phyloP scores from a whole-genome alignment of 2,113 vertebrate species.

The Candoia aspera region DNA sequence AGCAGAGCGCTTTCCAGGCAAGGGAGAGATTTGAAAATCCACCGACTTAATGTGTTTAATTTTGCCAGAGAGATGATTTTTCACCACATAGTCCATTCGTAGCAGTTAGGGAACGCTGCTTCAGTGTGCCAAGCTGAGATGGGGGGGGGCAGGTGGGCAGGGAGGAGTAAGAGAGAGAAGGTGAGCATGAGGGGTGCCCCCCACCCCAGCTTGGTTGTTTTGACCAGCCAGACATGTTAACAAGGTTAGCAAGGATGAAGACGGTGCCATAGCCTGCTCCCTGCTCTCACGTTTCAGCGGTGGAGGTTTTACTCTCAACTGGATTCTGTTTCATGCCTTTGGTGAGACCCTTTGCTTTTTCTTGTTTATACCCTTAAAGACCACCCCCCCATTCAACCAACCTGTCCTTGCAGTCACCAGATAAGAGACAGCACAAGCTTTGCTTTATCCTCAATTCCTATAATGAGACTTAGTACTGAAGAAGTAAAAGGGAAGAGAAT shows the following conservation, averaged over 20 bases:
- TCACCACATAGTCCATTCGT: neutral
- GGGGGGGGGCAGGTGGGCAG: neutral
- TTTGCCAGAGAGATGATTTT: neutral
- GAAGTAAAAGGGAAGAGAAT: neutral
- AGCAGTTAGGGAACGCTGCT: rapidly evolving
- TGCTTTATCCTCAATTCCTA: neutral
- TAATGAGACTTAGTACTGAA: too few relatives aligned
- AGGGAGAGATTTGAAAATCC: neutral
- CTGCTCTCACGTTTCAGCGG: too few relatives aligned
- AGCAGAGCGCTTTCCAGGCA: neutral
- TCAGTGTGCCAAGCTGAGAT: neutral
- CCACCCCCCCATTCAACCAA: neutral
- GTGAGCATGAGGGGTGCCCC: too few relatives aligned
- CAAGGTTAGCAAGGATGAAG: neutral
- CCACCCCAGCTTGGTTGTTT: neutral
- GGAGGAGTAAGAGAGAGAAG: neutral
- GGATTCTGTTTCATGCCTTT: neutral
- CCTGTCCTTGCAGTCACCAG: too few relatives aligned
- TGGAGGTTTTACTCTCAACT: neutral
- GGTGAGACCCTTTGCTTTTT: neutral
- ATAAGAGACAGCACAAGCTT: neutral
- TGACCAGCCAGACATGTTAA: neutral
- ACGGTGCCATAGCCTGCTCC: neutral
- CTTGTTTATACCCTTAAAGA: neutral
- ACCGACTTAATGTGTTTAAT: neutral